Evolutionary conservation across 2,888 invertebrate genomes (phyloP), one percentile per base, ranked within the genome.

Genomic region (Celastrina argiolus): DNA sequence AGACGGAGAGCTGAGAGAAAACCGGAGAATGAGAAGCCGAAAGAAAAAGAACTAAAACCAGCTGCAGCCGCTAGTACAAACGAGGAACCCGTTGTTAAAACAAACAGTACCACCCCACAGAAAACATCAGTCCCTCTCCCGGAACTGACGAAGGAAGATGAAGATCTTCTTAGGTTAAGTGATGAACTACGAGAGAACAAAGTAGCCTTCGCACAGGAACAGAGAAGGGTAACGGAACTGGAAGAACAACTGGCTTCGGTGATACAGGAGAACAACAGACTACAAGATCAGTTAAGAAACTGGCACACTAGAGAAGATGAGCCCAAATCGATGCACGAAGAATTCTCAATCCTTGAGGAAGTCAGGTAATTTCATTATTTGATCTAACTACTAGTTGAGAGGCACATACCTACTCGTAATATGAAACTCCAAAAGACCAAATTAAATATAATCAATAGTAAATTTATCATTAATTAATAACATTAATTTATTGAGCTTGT

Each of bases 341-440:
- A 97, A 83, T 93, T 97, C 76, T 94, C 94, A 66, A 95, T 96
- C 72, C 92, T 96, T 74, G 96, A 97, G 81, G 96, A 97, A 95
- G 96, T 96, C 74, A 94, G 96, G 96, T 96, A 89, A 81, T 82
- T 34, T 31, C 31, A 4, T 31, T 16, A 3, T 45, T 45, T 45
- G 8, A 2, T 18, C 18, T 45, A 1, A n/a, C 41, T n/a, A n/a
- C n/a, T n/a, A n/a, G n/a, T n/a, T n/a, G n/a, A n/a, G n/a, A n/a
- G n/a, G n/a, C n/a, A n/a, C n/a, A n/a, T n/a, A n/a, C n/a, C n/a
- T n/a, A n/a, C n/a, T n/a, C n/a, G n/a, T n/a, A n/a, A n/a, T n/a
- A n/a, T n/a, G n/a, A n/a, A n/a, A n/a, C n/a, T n/a, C n/a, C n/a
- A n/a, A n/a, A n/a, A n/a, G n/a, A n/a, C n/a, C n/a, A n/a, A n/a